phyloP scores from a whole-genome alignment of 2,797 vertebrate species.

The Dromococcyx pavoninus region DNA sequence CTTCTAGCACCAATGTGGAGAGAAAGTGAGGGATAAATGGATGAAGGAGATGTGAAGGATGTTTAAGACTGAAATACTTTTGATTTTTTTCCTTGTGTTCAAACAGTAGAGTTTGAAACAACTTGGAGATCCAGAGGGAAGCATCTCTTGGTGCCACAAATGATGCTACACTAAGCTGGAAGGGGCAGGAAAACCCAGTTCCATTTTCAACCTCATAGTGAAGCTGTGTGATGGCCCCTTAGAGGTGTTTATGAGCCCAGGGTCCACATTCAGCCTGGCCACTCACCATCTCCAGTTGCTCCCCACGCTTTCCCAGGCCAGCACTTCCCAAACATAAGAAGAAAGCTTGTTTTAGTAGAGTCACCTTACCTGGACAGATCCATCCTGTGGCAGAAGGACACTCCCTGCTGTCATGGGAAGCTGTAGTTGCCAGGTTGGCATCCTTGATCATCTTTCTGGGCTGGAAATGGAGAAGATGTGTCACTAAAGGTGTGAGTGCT shows the following conservation, averaged over 20 bases:
- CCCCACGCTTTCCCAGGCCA: background rate
- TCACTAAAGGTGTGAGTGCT: background rate
- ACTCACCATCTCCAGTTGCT: background rate
- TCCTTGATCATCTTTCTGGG: background rate
- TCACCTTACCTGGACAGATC: background rate
- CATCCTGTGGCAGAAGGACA: background rate
- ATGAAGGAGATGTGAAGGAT: background rate
- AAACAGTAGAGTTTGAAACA: background rate
- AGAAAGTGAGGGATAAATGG: background rate
- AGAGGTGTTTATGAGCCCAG: rapidly evolving
- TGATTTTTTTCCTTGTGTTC: background rate
- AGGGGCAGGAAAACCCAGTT: background rate
- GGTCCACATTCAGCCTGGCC: background rate
- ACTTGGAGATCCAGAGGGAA: background rate
- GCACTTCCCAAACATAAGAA: background rate
- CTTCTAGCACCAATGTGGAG: background rate
- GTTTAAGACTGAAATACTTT: background rate
- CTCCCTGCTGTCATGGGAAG: background rate
- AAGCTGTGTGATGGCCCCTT: rapidly evolving
- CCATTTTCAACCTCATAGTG: background rate
- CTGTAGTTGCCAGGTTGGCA: background rate
- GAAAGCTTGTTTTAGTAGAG: background rate
- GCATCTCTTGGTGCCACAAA: background rate
- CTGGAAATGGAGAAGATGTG: background rate
- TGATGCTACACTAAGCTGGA: background rate